Evolutionary conservation across 2,113 vertebrate genomes (phyloP).

Genomic region (Oncorhynchus masou): DNA sequence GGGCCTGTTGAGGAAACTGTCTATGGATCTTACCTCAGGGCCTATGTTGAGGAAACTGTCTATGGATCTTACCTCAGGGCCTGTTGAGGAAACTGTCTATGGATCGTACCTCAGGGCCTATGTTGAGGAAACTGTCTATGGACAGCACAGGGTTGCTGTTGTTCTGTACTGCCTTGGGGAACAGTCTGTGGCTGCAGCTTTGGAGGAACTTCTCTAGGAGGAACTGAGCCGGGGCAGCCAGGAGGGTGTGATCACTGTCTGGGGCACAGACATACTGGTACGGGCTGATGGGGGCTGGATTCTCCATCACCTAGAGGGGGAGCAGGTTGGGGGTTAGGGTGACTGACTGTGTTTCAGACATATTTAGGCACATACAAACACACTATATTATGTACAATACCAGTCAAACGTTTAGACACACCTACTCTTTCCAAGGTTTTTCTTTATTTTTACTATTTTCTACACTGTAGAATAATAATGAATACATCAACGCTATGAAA

Average conservation of each 20-base stretch:
- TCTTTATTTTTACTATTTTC: no score
- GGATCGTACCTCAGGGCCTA: slow-evolving; percentile 86
- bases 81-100: no score
- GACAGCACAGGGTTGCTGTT: slow-evolving; percentile 88
- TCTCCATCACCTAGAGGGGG: slow-evolving; percentile 81
- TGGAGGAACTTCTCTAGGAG: slow-evolving; percentile 96
- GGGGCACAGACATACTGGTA: slow-evolving; percentile 94
- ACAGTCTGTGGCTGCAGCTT: slow-evolving; percentile 87
- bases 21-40: no score
- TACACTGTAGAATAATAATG: no score
- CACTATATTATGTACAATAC: no score
- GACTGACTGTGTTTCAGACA: neutral
- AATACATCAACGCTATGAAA: no score
- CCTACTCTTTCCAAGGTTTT: no score
- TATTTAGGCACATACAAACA: neutral
- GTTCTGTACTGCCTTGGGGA: slow-evolving; percentile 88
- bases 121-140: slow-evolving; percentile 95
- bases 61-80: no score
- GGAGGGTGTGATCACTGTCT: slow-evolving; percentile 91
- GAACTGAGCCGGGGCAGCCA: slow-evolving; percentile 92
- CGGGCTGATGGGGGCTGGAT: slow-evolving; percentile 77
- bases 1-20: no score
- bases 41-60: no score
- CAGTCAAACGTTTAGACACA: no score
- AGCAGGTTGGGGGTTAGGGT: neutral